phyloP scores from a whole-genome alignment of 2,888 invertebrate genomes.

The Trissoscelio sp. region DNA sequence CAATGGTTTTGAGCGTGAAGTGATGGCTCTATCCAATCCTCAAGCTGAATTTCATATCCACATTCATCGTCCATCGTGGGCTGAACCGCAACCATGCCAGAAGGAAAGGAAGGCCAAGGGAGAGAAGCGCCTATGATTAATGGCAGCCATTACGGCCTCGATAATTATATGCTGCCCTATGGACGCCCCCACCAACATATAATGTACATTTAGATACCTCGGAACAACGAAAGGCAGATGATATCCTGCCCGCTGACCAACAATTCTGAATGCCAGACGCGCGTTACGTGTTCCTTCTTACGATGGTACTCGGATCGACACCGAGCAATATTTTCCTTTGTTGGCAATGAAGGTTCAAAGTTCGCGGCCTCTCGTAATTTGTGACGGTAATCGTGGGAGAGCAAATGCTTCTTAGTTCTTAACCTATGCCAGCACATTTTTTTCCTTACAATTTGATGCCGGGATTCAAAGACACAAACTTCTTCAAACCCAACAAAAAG shows the following conservation, averaged over 20 bases:
- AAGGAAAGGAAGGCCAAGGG: constrained; percentile 73
- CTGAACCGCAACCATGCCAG: constrained; percentile 73
- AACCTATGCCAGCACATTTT: neutral
- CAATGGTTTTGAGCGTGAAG: constrained; percentile 61
- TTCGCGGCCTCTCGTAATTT: constrained; percentile 64
- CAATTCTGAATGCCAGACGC: constrained; percentile 71
- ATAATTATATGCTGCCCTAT: constrained; percentile 83
- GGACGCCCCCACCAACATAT: constrained; percentile 79
- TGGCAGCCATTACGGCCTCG: constrained; percentile 81
- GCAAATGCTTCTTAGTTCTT: constrained; percentile 16
- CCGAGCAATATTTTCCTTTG: constrained; percentile 63
- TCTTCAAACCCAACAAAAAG: constrained; percentile 45
- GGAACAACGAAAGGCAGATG: constrained; percentile 76
- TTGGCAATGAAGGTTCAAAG: constrained; percentile 47
- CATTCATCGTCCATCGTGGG: constrained; percentile 80
- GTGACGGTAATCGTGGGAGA: constrained; percentile 63
- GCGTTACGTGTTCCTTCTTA: constrained; percentile 74
- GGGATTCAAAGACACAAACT: constrained; percentile 12
- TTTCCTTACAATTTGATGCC: too few species aligned
- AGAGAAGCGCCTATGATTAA: constrained; percentile 84
- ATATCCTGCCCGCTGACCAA: constrained; percentile 79
- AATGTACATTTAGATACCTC: constrained; percentile 67
- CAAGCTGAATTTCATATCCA: constrained; percentile 80
- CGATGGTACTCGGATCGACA: constrained; percentile 76
- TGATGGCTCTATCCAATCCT: constrained; percentile 83